Evolutionary conservation across 2,888 invertebrate species (phyloP).

Genomic region (Pterobdella sp.): DNA sequence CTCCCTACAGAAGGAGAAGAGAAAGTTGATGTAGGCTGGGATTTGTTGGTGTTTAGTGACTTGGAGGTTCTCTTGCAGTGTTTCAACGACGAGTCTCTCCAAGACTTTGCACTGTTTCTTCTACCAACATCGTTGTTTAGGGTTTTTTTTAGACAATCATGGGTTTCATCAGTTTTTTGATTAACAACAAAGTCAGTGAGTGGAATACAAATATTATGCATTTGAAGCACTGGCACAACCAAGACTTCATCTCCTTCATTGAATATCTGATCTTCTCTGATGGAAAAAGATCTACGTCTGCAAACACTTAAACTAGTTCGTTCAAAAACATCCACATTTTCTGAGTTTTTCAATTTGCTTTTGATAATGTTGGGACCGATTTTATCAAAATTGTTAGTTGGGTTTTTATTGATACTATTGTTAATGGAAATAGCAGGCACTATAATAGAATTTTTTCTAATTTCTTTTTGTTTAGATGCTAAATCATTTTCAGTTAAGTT

Average conservation of each 20-base stretch:
- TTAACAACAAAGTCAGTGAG: slow-evolving; percentile 4
- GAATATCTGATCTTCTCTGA: slow-evolving; percentile 33
- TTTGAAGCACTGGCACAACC: slow-evolving; percentile 2
- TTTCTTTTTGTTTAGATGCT: neutral
- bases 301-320: slow-evolving; percentile 20
- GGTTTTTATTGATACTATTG: neutral
- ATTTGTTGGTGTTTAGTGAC: neutral
- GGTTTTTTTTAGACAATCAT: too few species aligned
- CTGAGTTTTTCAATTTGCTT: neutral
- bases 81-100: slow-evolving; percentile 17
- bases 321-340: neutral
- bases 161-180: neutral
- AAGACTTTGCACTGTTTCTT: neutral
- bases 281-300: slow-evolving; percentile 35
- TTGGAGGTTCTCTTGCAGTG: neutral
- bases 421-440: slow-evolving; percentile 1
- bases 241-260: slow-evolving; percentile 36
- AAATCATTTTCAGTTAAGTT: neutral
- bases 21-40: neutral
- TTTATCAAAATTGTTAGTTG: neutral
- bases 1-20: neutral
- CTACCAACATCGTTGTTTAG: neutral
- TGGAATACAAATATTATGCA: neutral
- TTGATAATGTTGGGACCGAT: neutral
- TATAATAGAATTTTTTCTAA: neutral